Base-by-base conservation (phyloP, 2,888 invertebrate genomes). In the Oscheius sp. region DNA sequence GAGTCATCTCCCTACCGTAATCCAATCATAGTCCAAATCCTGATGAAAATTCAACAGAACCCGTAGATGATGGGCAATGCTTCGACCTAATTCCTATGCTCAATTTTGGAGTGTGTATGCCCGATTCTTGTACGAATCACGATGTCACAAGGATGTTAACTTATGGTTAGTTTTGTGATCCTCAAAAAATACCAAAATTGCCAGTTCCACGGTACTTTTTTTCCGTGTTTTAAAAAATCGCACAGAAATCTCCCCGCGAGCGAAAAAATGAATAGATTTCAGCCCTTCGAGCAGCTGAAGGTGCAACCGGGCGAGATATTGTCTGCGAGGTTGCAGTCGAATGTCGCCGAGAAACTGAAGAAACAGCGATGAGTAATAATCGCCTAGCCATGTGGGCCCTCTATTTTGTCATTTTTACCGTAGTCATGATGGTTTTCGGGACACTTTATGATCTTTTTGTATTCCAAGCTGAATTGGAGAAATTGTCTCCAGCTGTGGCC, bases 101-200 rank as follows among this genome's bases (percentile, higher is more conserved):
- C 16, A 88, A 87, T 72, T 84, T 88, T 63, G 89, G 89, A 12
- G 78, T 86, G 6, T 89, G 89, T 74, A 81, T 86, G 45, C 89
- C 89, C 1, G 85, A 87, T 55, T 84, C 86, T 5, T 89, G 89
- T 74, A 87, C 88, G 0, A 78, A 87, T 69, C 82, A 86, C 68
- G 89, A 89, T 70, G 84, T 88, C 1, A 76, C 79, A 46, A 78
- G 82, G 43, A 81, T 89, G 73, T 68, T 88, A 7, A 78, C 83
- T 25, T 85, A 84, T 66, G 80, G 88, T 88, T 43, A 55, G 35
- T 35, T 35, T 35, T 3, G 35, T 6, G 13, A 49, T 49, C 49
- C 2, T 49, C 46, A 35, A 35, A 35, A 35, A n/a, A 55, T 18
- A n/a, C n/a, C n/a, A n/a, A n/a, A n/a, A n/a, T n/a, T n/a, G n/a